Conservation (phyloP, 1,140 invertebrate species). For the Vollenhovia emeryi region DNA sequence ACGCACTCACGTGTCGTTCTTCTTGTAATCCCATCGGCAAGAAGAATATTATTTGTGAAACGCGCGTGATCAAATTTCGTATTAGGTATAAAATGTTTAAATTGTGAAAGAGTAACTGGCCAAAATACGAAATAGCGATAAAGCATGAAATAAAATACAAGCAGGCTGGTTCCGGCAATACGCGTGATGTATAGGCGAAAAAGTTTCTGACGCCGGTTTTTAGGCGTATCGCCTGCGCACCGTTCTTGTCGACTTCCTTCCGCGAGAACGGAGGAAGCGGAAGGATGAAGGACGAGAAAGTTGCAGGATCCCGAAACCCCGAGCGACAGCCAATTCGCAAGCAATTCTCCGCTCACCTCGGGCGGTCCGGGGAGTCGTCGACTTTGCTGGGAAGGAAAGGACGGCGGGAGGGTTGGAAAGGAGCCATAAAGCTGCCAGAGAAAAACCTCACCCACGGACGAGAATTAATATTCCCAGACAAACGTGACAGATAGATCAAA, state of each 20-base stretch:
- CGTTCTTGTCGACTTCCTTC: constrained; percentile 67
- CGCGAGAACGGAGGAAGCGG: constrained; percentile 34
- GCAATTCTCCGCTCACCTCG: constrained; percentile 78
- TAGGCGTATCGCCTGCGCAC: constrained; percentile 48
- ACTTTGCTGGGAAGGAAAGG: constrained; percentile 31
- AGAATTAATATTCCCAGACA: constrained; percentile 84
- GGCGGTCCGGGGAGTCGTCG: constrained; percentile 70
- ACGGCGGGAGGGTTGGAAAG: constrained; percentile 41
- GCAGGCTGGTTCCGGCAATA: background rate
- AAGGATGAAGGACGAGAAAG: constrained; percentile 53
- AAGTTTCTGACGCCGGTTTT: constrained; percentile 24
- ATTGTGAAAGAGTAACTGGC: background rate
- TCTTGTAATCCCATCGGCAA: background rate
- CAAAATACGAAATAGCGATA: background rate
- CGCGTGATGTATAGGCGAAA: background rate
- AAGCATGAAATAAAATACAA: background rate
- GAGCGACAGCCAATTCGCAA: constrained; percentile 79
- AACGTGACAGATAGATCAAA: constrained; percentile 85
- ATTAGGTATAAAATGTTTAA: background rate
- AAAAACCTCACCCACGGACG: constrained; percentile 69
- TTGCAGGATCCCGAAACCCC: constrained; percentile 65
- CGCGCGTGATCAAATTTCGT: background rate
- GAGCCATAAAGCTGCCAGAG: constrained; percentile 68
- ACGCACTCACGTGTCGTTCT: background rate
- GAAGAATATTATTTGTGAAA: background rate